Evolutionary conservation across 1,140 invertebrate species (phyloP).

Genomic region (Himalopsyche phryganea): DNA sequence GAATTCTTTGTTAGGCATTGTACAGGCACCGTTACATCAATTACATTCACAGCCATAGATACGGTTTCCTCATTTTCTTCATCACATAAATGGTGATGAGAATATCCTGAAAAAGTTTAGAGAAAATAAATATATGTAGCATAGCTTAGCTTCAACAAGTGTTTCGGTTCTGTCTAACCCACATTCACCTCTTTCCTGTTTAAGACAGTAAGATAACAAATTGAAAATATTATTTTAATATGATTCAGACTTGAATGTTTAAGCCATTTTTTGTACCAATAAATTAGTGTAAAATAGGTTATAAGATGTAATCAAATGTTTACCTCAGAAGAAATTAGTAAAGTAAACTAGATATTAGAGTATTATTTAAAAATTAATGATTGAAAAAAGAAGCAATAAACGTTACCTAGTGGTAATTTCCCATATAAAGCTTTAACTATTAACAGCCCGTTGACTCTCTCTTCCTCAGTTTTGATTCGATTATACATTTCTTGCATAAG

Average conservation of each 20-base stretch:
- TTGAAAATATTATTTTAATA: too few species aligned
- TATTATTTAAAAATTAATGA: too few species aligned
- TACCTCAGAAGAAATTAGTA: too few species aligned
- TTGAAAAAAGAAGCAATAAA: not conserved
- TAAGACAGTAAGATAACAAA: not conserved
- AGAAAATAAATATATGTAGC: not conserved
- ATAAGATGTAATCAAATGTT: too few species aligned
- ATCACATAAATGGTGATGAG: not conserved
- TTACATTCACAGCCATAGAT: slow-evolving; percentile 55
- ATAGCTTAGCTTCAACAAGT: not conserved
- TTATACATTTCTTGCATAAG: slow-evolving; percentile 83
- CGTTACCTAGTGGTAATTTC: slow-evolving; percentile 51
- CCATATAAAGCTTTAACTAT: slow-evolving; percentile 86
- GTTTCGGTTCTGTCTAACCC: not conserved
- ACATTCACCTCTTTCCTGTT: not conserved
- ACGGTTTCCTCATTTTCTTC: slow-evolving; percentile 37
- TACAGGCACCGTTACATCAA: slow-evolving; percentile 89
- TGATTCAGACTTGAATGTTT: too few species aligned
- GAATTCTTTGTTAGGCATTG: slow-evolving; percentile 93
- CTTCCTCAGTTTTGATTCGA: slow-evolving; percentile 72
- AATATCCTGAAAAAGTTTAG: slow-evolving; percentile 1
- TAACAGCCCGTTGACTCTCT: slow-evolving; percentile 74
- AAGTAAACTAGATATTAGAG: too few species aligned
- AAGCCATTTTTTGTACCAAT: too few species aligned
- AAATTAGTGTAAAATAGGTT: too few species aligned